phyloP scores from a whole-genome alignment of 2,113 vertebrate species.

The Sapayoa aenigma region DNA sequence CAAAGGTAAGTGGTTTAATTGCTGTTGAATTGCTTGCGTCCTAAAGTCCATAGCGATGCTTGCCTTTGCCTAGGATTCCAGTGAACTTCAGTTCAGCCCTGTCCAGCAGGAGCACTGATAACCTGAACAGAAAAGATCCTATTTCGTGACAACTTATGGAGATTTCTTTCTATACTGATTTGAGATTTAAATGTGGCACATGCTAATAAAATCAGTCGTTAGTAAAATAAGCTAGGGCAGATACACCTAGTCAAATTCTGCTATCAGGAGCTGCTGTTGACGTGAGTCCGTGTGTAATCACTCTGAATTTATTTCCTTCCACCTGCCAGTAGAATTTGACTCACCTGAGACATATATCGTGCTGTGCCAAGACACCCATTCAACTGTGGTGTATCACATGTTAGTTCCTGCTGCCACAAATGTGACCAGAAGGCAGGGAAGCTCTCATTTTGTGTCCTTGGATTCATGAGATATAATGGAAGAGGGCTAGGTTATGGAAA shows the following conservation, averaged over 20 bases:
- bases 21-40: neutral
- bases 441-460: neutral
- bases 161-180: neutral
- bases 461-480: neutral
- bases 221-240: neutral
- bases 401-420: neutral
- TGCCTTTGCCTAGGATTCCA: neutral
- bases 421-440: neutral
- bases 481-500: neutral
- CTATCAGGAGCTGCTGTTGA: neutral
- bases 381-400: neutral
- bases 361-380: neutral
- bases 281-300: neutral
- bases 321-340: neutral
- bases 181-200: neutral
- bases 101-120: neutral
- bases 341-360: neutral
- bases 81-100: neutral
- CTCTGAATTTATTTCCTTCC: neutral
- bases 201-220: neutral
- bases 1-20: conserved; percentile 63
- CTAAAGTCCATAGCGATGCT: neutral
- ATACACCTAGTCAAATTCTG: neutral
- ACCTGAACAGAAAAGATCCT: neutral
- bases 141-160: neutral